Base-by-base conservation (phyloP, 2,113 vertebrate species). In the Noturus placidus region DNA sequence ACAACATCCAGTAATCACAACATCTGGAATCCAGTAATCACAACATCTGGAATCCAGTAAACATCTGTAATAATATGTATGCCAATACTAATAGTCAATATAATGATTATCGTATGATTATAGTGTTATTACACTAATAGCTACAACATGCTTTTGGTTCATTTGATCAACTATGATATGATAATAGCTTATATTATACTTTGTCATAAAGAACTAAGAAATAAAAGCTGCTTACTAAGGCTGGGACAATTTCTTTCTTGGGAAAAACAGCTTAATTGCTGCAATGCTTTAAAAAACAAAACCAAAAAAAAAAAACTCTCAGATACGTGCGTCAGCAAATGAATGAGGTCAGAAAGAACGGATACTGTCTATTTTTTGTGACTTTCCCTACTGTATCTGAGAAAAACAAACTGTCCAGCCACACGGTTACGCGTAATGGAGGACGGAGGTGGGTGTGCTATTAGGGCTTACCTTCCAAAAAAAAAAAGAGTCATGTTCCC, bases 401-500 rank as follows among this genome's bases (percentile, higher is more conserved):
- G 25, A 86, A 61, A 77, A 78, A 56, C 22, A 77, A 85, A 5
- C 30, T 33, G 7, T 65, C 72, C 10, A 33, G 42, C 19, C 27
- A 11, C 76, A 6, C 27, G n/a, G 20, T 50, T 63, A 65, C 17
- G 25, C 4, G 14, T 22, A 77, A 33, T 65, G n/a, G 7, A 25
- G 25, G 0, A 78, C n/a, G 38, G 27, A 84, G 82, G 84, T 13
- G 56, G 56, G 50, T 30, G 17, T 1, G 74, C 57, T 35, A 27
- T 83, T 76, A 76, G 67, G 59, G 30, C n/a, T 83, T 52, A n/a
- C 59, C 86, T 83, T 35, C 33, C 5, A 7, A 22, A 42, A 74
- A 82, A 61, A 50, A 13, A 54, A 78, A 30, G 80, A 83, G 63
- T 87, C 86, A 76, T 72, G 38, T 35, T 63, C 13, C 38, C 80